Percentiles rank a stretch among this genome's conserved stretches.
Conservation (phyloP, 2,113 vertebrate genomes). For the Origma solitaria region DNA sequence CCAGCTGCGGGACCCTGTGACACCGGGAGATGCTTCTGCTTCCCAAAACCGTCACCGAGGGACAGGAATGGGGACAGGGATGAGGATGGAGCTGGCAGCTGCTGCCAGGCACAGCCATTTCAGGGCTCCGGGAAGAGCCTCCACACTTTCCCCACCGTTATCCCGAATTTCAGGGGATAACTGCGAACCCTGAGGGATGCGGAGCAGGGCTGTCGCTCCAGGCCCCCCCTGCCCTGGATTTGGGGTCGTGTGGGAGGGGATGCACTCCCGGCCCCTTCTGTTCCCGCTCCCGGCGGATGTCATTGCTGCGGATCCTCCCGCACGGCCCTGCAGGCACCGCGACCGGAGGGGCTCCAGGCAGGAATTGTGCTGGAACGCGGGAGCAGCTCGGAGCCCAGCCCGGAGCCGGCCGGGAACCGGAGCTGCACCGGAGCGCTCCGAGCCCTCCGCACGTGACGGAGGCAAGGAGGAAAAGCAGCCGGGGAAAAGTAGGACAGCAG, state of each 20-base stretch:
- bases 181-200: rapidly evolving
- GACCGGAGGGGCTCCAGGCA: not conserved
- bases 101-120: not conserved
- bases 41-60: not conserved
- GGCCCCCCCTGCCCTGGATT: not conserved
- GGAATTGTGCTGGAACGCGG: rapidly evolving
- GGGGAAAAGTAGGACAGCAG: conserved; percentile 11
- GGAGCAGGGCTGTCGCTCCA: rapidly evolving
- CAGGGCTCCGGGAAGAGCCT: not conserved
- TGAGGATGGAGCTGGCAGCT: not conserved
- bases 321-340: rapidly evolving
- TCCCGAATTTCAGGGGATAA: not conserved
- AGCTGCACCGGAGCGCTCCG: rapidly evolving
- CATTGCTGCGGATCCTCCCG: rapidly evolving
- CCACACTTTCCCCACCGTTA: rapidly evolving
- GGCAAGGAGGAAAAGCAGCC: not conserved
- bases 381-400: not conserved
- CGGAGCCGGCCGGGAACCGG: not conserved
- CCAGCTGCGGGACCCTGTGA: not conserved
- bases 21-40: not conserved
- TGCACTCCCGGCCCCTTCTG: rapidly evolving
- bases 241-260: rapidly evolving
- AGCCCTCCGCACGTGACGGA: not conserved
- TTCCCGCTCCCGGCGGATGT: not conserved
- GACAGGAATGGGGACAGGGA: not conserved